Evolutionary conservation across 2,888 invertebrate genomes (phyloP), one percentile per base, ranked within the genome.

Genomic region (Epirrhoe alternata): DNA sequence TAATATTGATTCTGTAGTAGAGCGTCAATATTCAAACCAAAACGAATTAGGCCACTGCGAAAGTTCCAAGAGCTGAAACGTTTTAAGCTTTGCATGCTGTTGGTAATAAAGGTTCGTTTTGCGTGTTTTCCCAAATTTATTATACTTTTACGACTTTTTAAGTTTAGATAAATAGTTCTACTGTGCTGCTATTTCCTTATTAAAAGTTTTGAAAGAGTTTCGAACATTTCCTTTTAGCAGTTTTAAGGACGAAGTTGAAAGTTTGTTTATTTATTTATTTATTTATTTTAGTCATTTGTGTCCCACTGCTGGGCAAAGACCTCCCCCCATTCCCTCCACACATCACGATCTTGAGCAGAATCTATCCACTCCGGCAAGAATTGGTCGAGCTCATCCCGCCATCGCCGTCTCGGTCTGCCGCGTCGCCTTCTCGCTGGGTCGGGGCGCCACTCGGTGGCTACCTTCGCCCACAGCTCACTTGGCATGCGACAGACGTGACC

Each of bases 221-320:
- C 47, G 47, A 63, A 35, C 56, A 51, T 35, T 54, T 63, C 33
- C 17, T 54, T 49, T 59, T 54, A 12, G 49, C 45, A 14, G 54
- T 72, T 50, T 66, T 58, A 58, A 24, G 1, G 24, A 24, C 24
- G 1, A 24, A 60, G 35, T 58, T 33, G 70, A 77, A 73, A 73
- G 69, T 75, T 66, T 77, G 71, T 69, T 70, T 61, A 78, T 79
- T 78, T 73, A 10, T 7, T 6, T 12, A 38, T 7, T 10, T 38
- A 10, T 38, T 8, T 10, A n/a, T n/a, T n/a, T n/a, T n/a, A n/a
- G n/a, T n/a, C n/a, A n/a, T n/a, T n/a, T n/a, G n/a, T n/a, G n/a
- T n/a, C n/a, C n/a, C n/a, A n/a, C n/a, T n/a, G n/a, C n/a, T n/a
- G n/a, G n/a, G n/a, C n/a, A n/a, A n/a, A n/a, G n/a, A n/a, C n/a